A percentile compares a stretch with the other conserved stretches of the same genome.
phyloP scores from a whole-genome alignment of 1,140 invertebrate species.

The Drosophila pseudoobscura region DNA sequence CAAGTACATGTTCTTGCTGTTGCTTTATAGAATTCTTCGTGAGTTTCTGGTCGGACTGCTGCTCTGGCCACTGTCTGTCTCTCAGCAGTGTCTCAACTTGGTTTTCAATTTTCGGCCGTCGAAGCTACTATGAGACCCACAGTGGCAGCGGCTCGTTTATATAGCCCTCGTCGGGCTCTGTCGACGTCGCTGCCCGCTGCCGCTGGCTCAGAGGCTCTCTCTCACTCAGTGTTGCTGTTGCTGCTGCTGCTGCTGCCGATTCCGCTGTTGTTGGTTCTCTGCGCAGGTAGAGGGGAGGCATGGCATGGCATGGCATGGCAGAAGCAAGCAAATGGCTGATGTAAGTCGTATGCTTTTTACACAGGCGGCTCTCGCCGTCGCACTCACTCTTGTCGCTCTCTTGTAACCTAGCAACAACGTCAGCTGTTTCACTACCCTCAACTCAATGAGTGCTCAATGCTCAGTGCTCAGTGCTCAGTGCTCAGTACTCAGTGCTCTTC shows the following conservation, averaged over 20 bases:
- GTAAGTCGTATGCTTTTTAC: conserved; percentile 66
- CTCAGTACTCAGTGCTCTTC: conserved; percentile 13
- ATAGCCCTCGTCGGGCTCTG: background rate
- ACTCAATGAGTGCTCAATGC: no score
- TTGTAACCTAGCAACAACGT: conserved; percentile 8
- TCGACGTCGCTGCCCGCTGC: background rate
- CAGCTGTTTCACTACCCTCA: conserved; percentile 45
- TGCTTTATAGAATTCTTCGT: conserved; percentile 79
- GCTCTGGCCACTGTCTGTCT: background rate
- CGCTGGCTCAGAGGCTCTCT: background rate
- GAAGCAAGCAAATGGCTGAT: conserved; percentile 54
- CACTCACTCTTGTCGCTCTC: conserved; percentile 17
- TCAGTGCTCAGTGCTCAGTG: no score
- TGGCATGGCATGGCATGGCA: conserved; percentile 4
- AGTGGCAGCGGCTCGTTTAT: background rate
- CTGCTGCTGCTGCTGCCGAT: background rate
- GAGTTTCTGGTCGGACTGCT: conserved; percentile 39
- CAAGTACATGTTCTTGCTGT: conserved; percentile 41
- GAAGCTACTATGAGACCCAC: background rate
- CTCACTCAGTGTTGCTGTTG: background rate
- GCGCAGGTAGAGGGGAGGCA: conserved; percentile 48
- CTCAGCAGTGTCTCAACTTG: no score
- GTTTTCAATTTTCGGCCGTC: background rate
- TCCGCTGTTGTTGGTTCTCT: conserved; percentile 7
- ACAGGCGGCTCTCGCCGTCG: conserved; percentile 11